A percentile compares a stretch with the other conserved stretches of the same genome.
Conservation (phyloP, 1,140 invertebrate species). For the Protaetia brevitarsis region DNA sequence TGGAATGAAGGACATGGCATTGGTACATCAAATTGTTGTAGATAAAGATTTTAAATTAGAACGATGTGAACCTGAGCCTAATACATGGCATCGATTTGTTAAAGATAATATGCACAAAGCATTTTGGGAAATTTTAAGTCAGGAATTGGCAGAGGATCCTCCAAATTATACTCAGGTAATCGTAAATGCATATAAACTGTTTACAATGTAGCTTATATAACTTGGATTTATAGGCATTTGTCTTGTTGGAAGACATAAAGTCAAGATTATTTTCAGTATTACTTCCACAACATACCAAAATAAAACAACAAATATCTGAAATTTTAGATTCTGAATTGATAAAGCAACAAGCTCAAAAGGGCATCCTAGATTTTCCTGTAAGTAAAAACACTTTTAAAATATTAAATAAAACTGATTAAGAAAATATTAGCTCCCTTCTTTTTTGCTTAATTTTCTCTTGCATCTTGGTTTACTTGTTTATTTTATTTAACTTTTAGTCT, state of each 20-base stretch:
- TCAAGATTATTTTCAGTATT: constrained; percentile 76
- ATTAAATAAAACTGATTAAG: constrained; percentile 23
- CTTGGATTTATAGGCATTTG: constrained; percentile 59
- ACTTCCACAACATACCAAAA: constrained; percentile 77
- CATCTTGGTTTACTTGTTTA: background rate
- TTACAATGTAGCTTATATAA: constrained; percentile 2
- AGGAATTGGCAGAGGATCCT: constrained; percentile 75
- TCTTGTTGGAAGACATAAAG: constrained; percentile 84
- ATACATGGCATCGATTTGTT: constrained; percentile 76
- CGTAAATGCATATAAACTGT: background rate
- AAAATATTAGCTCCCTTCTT: no score
- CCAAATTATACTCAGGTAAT: constrained; percentile 72
- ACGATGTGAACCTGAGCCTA: constrained; percentile 71
- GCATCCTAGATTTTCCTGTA: constrained; percentile 75
- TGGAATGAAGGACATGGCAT: constrained; percentile 86
- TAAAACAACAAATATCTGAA: constrained; percentile 81
- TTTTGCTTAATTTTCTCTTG: constrained; percentile 28
- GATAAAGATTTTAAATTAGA: constrained; percentile 88
- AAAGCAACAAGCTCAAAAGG: constrained; percentile 81
- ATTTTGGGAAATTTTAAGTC: constrained; percentile 86
- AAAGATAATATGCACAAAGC: constrained; percentile 88
- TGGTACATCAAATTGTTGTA: constrained; percentile 94
- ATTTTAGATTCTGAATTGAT: constrained; percentile 84
- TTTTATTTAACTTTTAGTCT: background rate
- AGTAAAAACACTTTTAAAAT: constrained; percentile 21